phyloP scores from a whole-genome alignment of 30 jellyfish, hydroid and myxozoan species.

The Hydractinia symbiolongicarpus region DNA sequence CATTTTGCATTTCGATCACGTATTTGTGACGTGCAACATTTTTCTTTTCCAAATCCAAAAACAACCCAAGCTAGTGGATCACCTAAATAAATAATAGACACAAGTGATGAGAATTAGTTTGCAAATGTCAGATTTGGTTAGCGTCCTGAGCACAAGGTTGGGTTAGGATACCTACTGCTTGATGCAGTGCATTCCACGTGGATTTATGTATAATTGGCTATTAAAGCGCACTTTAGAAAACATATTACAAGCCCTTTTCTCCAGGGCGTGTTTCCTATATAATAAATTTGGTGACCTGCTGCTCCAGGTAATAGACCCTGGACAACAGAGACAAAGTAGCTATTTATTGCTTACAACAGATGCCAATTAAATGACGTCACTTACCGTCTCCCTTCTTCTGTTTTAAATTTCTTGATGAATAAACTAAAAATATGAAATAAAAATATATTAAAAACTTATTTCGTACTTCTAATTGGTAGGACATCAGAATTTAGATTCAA shows the following conservation, averaged over 20 bases:
- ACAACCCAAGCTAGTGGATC: conserved; percentile 85
- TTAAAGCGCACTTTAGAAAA: too few relatives aligned
- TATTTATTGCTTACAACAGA: neutral
- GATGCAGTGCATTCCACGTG: too few relatives aligned
- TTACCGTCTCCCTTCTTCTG: conserved; percentile 69
- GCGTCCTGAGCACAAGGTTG: neutral
- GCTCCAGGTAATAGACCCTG: neutral
- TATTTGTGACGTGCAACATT: conserved; percentile 70
- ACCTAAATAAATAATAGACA: conserved; percentile 26
- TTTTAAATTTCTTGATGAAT: conserved; percentile 57
- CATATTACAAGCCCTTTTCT: too few relatives aligned
- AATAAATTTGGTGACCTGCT: too few relatives aligned
- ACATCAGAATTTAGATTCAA: neutral
- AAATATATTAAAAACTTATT: neutral
- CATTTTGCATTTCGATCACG: conserved; percentile 73
- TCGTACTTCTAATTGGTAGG: neutral
- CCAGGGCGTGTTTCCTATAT: too few relatives aligned
- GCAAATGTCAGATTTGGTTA: neutral
- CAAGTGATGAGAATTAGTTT: neutral
- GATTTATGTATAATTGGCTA: too few relatives aligned
- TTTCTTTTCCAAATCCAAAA: conserved; percentile 82
- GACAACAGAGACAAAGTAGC: neutral
- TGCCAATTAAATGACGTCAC: neutral
- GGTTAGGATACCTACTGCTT: too few relatives aligned
- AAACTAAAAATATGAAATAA: conserved; percentile 34